Percentiles rank a stretch among this genome's conserved stretches.
Evolutionary conservation across 2,797 vertebrate species (phyloP).

Genomic region (Philypnodon macrostomus): DNA sequence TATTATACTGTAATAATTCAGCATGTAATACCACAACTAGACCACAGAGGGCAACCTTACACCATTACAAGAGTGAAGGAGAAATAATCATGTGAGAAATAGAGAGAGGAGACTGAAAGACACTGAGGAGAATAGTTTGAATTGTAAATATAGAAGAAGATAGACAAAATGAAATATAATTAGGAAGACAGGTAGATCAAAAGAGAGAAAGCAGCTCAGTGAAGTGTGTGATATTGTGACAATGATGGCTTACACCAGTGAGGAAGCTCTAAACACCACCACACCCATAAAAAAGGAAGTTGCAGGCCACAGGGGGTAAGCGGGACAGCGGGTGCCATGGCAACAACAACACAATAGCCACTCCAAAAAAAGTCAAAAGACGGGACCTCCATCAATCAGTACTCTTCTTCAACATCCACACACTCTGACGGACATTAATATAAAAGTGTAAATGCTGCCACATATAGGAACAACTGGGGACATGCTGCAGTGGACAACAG

Average conservation of each 20-base stretch:
- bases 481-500: slow-evolving; percentile 65
- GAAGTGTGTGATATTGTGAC: slow-evolving; percentile 53
- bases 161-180: slow-evolving; percentile 22
- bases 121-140: slow-evolving; percentile 42
- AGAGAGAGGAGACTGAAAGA: slow-evolving; percentile 20
- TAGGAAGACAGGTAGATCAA: slow-evolving; percentile 25
- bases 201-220: slow-evolving; percentile 20
- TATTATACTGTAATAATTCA: slow-evolving; percentile 42
- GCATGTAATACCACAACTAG: slow-evolving; percentile 57
- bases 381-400: slow-evolving; percentile 31
- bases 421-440: slow-evolving; percentile 19
- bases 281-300: slow-evolving; percentile 39
- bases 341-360: slow-evolving; percentile 53
- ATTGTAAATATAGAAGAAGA: slow-evolving; percentile 39
- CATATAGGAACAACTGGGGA: slow-evolving; percentile 18
- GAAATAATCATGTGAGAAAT: slow-evolving; percentile 42
- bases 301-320: slow-evolving; percentile 40
- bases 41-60: slow-evolving; percentile 60
- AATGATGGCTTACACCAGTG: slow-evolving; percentile 56
- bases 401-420: slow-evolving; percentile 23
- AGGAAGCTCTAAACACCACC: slow-evolving; percentile 47
- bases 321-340: slow-evolving; percentile 36
- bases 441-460: slow-evolving; percentile 26
- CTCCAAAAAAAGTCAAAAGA: too few relatives aligned
- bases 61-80: slow-evolving; percentile 51